These are phyloP conservation scores for Salvelinus alpinus DNA, from an alignment of 2,113 vertebrate genomes.

Conservation along the genomic window DNA sequence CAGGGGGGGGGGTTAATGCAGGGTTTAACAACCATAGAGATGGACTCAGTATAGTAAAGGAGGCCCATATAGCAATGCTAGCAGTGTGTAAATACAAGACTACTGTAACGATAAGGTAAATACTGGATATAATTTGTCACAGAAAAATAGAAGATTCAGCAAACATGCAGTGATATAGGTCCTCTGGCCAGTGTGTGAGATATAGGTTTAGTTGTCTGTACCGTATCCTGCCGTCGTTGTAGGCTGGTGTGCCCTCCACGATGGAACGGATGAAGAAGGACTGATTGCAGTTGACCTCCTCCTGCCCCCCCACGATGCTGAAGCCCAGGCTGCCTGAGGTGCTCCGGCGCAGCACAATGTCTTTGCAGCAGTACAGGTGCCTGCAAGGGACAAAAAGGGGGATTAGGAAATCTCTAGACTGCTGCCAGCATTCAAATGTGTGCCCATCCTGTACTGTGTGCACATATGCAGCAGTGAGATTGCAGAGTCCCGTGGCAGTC, in stretches of 20 bases:
- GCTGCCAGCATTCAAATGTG: conserved; percentile 24
- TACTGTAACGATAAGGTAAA: too few species aligned
- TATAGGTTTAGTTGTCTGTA: conserved; percentile 57
- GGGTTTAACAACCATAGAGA: too few species aligned
- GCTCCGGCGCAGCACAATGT: conserved; percentile 90
- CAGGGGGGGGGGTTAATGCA: too few species aligned
- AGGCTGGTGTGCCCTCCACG: conserved; percentile 94
- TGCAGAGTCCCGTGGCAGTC: conserved; percentile 8
- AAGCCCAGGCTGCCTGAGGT: conserved; percentile 96
- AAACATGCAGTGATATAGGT: background rate
- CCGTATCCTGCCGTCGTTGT: conserved; percentile 96
- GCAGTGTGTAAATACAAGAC: too few species aligned
- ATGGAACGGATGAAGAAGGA: conserved; percentile 98
- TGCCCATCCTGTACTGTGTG: conserved; percentile 5
- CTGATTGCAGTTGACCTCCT: conserved; percentile 91
- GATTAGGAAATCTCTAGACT: conserved; percentile 49
- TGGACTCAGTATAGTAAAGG: too few species aligned
- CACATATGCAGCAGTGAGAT: conserved; percentile 7
- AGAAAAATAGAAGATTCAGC: too few species aligned
- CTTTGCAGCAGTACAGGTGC: conserved; percentile 93
- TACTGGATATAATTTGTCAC: too few species aligned
- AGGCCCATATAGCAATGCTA: too few species aligned
- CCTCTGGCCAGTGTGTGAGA: too few species aligned
- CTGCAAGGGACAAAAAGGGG: conserved; percentile 73
- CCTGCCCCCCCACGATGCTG: conserved; percentile 95